Conservation (phyloP, 2,797 vertebrate species). For the Aratinga solstitialis region DNA sequence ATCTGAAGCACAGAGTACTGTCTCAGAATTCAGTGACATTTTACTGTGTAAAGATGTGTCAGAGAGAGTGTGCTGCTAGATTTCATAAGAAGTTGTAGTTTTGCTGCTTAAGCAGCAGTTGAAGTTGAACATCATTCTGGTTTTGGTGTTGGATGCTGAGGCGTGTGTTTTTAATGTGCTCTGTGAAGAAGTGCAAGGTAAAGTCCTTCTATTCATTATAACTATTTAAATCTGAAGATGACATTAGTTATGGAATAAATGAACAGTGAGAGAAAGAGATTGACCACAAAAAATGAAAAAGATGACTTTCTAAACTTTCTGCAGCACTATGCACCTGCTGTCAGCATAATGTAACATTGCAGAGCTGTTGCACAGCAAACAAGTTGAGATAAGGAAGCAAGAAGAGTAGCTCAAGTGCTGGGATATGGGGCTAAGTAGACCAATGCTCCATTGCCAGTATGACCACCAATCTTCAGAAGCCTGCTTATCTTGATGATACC, state of each 20-base stretch:
- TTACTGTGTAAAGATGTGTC: not conserved
- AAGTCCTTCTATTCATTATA: not conserved
- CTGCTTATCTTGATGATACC: not conserved
- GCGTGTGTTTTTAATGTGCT: not conserved
- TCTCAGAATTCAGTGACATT: not conserved
- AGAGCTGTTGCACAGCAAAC: not conserved
- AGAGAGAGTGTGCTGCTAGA: not conserved
- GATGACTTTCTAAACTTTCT: not conserved
- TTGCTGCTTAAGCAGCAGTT: not conserved
- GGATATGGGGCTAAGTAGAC: not conserved
- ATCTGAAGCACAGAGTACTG: not conserved
- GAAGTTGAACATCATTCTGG: accelerated
- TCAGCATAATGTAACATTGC: not conserved
- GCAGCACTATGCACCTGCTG: not conserved
- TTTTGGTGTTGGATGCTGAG: not conserved
- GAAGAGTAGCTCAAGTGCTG: not conserved
- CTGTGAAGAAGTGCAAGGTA: not conserved
- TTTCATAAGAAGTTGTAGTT: not conserved
- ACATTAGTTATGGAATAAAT: not conserved
- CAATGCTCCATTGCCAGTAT: not conserved
- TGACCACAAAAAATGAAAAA: not conserved
- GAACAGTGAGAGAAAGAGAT: not conserved
- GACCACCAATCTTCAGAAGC: not conserved
- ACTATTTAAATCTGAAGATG: not conserved
- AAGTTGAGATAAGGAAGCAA: not conserved